A percentile compares a stretch with the other conserved stretches of the same genome.
These are phyloP conservation scores for Melinaea marsaeus DNA, from an alignment of 2,888 invertebrate genomes.

Conservation along the genomic window DNA sequence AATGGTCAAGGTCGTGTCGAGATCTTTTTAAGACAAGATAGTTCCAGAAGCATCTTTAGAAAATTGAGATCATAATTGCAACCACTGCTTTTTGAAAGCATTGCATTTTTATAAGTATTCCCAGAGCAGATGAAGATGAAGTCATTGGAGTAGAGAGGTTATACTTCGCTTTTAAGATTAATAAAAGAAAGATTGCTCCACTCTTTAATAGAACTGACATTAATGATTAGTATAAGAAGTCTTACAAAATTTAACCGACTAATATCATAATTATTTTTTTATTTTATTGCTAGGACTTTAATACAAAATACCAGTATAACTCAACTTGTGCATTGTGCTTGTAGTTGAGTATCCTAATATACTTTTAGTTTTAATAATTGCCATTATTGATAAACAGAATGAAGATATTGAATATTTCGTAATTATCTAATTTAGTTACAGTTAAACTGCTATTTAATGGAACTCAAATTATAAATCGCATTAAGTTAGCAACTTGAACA, in stretches of 20 bases:
- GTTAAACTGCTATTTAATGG: no score
- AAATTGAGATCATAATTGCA: slow-evolving; percentile 3
- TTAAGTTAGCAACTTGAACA: background rate
- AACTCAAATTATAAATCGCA: no score
- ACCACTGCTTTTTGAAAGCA: slow-evolving; percentile 2
- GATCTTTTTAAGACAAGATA: background rate
- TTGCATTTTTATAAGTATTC: slow-evolving; percentile 6
- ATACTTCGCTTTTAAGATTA: no score
- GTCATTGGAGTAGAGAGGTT: no score
- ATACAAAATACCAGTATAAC: no score
- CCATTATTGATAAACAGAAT: background rate
- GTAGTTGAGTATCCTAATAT: background rate
- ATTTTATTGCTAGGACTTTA: no score
- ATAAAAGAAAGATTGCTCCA: background rate
- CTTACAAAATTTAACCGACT: no score
- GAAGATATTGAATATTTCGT: background rate
- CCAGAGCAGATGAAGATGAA: background rate
- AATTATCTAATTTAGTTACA: background rate
- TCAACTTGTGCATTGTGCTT: background rate
- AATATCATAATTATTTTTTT: no score
- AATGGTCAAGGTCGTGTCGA: background rate
- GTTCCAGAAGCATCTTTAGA: background rate
- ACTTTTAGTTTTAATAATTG: background rate
- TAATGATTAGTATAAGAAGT: background rate
- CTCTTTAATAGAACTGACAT: background rate